Evolutionary conservation across 2,888 invertebrate species (phyloP), one percentile per base, ranked within the genome.

Genomic region (Pammene fasciana): DNA sequence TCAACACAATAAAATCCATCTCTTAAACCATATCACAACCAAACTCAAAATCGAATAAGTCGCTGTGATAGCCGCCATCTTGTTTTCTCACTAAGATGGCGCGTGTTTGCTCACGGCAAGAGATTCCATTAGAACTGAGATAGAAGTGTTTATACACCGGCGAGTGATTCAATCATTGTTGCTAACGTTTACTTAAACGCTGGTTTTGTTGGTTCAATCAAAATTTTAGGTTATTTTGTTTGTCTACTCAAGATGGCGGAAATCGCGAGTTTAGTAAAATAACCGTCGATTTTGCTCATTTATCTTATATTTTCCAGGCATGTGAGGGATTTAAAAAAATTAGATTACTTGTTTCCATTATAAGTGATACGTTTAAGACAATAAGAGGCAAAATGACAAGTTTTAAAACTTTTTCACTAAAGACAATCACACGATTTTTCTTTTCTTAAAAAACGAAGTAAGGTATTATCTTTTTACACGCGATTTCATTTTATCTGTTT

Each of bases 151-250:
- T 26, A 26, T 26, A 1, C 26, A 4, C 26, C 26, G 26, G 26
- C 1, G 26, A 26, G 26, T 26, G 26, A 70, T 70, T 70, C 65
- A 70, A 70, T 70, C 70, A 70, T 70, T 70, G 65, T 65, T 46
- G 59, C 41, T 18, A 34, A 60, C 52, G 70, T 70, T 70, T 65
- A 65, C 26, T 26, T 26, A 52, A 68, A 70, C 70, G 65, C 46
- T 70, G 70, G 65, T 65, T 67, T 68, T 65, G 70, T 70, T 70
- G 55, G 52, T 65, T 70, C 65, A 65, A 65, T 65, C 70, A 65
- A 60, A 70, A 70, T 60, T 70, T 60, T 48, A 68, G 59, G 70
- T 70, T 60, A 41, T 59, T 65, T 18, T 54, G 26, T 11, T 41
- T 13, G 46, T 66, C 26, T 26, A 26, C 2, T 26, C 2, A 26